Evolutionary conservation across 2,797 vertebrate genomes (phyloP).

Genomic region (Diplodus sargus): DNA sequence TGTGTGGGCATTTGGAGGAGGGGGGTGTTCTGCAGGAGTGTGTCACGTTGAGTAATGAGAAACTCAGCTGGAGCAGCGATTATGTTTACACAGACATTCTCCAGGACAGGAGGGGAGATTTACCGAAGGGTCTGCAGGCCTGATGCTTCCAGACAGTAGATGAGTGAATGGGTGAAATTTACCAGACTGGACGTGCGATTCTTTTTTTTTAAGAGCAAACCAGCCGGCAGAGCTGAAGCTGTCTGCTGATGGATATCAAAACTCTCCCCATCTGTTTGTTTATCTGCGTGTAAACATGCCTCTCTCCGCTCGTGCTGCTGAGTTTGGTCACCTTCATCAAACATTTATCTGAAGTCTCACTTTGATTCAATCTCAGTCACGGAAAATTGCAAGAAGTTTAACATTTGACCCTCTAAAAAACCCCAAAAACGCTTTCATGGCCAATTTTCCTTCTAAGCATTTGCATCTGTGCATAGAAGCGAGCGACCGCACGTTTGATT

Average conservation of each 20-base stretch:
- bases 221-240: slow-evolving; percentile 20
- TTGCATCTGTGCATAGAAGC: not conserved
- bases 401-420: not conserved
- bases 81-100: slow-evolving; percentile 74
- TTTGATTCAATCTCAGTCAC: not conserved
- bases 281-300: slow-evolving; percentile 24
- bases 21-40: slow-evolving; percentile 23
- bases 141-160: slow-evolving; percentile 14
- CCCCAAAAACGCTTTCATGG: not conserved
- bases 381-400: not conserved
- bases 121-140: slow-evolving; percentile 30
- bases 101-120: slow-evolving; percentile 49
- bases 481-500: slow-evolving; percentile 1
- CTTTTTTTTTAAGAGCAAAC: slow-evolving; percentile 1
- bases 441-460: not conserved
- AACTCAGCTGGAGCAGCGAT: slow-evolving; percentile 65
- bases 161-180: slow-evolving; percentile 25
- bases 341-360: too few relatives aligned
- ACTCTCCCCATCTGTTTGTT: slow-evolving; percentile 29
- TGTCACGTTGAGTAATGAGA: slow-evolving; percentile 70
- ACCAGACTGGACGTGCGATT: not conserved
- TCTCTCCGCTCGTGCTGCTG: not conserved
- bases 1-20: slow-evolving; percentile 51
- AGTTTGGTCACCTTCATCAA: slow-evolving; percentile 9
- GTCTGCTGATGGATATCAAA: slow-evolving; percentile 6